Conservation (phyloP, 2,113 vertebrate genomes). For the Atlantisia rogersi region DNA sequence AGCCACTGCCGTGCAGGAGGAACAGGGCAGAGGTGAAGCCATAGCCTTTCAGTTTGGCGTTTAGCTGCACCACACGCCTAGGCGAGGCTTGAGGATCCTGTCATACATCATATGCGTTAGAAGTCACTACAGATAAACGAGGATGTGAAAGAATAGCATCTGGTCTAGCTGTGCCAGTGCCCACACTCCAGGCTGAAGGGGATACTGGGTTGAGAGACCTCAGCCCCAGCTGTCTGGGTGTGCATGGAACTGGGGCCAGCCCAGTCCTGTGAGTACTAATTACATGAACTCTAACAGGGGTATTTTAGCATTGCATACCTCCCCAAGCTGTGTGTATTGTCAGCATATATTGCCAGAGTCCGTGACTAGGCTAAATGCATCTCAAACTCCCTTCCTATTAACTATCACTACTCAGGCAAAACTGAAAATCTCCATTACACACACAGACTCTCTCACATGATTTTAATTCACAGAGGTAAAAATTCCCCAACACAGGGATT, state of each 20-base stretch:
- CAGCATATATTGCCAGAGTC: neutral
- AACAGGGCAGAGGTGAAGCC: fast-evolving
- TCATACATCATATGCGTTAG: fast-evolving
- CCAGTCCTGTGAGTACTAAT: neutral
- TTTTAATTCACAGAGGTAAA: neutral
- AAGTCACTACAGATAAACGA: neutral
- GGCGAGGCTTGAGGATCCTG: neutral
- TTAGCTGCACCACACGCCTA: neutral
- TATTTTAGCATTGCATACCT: neutral
- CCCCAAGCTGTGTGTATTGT: neutral
- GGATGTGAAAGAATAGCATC: neutral
- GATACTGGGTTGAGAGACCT: neutral
- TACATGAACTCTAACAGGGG: neutral
- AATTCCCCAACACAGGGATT: neutral
- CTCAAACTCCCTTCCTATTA: neutral
- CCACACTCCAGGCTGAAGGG: neutral
- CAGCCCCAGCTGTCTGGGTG: neutral
- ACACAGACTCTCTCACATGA: conserved; percentile 3
- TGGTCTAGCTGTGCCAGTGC: neutral
- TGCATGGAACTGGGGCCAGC: neutral
- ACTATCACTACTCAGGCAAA: conserved; percentile 14
- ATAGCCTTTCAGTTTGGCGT: fast-evolving
- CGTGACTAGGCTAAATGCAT: neutral
- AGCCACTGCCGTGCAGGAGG: fast-evolving
- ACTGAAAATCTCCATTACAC: conserved; percentile 7